Evolutionary conservation across 2,888 invertebrate species (phyloP), one percentile per base, ranked within the genome.

Genomic region (Orchestes rusci): DNA sequence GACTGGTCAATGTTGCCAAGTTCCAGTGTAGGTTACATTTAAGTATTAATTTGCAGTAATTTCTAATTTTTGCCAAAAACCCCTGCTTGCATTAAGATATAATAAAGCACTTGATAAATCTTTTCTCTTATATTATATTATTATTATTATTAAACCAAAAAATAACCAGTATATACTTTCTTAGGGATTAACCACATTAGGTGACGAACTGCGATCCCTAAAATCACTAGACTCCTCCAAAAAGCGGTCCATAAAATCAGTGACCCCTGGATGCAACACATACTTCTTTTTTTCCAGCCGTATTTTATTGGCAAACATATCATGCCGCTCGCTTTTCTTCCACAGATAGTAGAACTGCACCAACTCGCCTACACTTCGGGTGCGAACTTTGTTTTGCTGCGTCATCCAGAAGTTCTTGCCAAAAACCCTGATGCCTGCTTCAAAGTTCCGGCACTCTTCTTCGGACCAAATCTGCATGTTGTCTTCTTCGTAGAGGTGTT

Each of bases 301-400:
- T 8, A 87, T 84, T 68, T 90, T 89, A 64, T 89, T 88, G 1
- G 92, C 92, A 64, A 83, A 84, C 59, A 83, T 83, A 70, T 97
- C 97, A 68, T 96, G 94, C 16, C 97, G 76, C 63, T 97, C 96
- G 15, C 96, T 96, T 70, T 97, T 97, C 70, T 99, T 99, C 99
- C 99, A 99, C 43, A 95, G 76, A 60, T 89, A 89, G 68, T 89
- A 89, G 72, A 97, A 99, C 65, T 97, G 93, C 10, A 97, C 95
- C 50, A 99, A 72, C 69, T 99, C 99, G 17, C 95, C 92, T 27
- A 97, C 95, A 5, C 93, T 90, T 56, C 97, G 75, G 41, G 95
- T 94, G 57, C 90, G 77, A 31, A 96, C 79, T 76, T 93, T 94
- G 63, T 91, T 84, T 64, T 90, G 88, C 60, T 92, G 88, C 60